phyloP scores from a whole-genome alignment of 2,113 vertebrate genomes.

The Syngnathus floridae region DNA sequence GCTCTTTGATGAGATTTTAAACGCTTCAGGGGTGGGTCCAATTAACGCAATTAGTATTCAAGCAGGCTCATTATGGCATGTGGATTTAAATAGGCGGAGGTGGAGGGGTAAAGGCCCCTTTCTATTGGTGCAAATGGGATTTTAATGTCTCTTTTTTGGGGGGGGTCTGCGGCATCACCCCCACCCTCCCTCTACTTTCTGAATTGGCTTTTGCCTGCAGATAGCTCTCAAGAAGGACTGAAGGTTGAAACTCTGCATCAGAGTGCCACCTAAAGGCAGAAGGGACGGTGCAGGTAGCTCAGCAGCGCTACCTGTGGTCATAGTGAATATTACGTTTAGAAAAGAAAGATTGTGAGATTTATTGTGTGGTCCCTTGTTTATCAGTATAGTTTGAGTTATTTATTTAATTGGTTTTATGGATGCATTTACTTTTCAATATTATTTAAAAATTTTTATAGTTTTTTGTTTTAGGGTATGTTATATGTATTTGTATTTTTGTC shows the following conservation, averaged over 20 bases:
- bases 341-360: too few species aligned
- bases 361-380: neutral
- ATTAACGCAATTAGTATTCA: conserved; percentile 52
- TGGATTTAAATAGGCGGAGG: conserved; percentile 29
- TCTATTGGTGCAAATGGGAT: neutral
- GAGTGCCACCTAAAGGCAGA: conserved; percentile 73
- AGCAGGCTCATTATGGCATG: conserved; percentile 56
- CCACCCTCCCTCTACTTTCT: neutral
- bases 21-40: conserved; percentile 33
- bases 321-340: neutral
- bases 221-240: conserved; percentile 6
- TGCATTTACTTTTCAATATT: neutral
- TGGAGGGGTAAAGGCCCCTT: conserved; percentile 10
- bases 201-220: conserved; percentile 4
- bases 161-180: conserved; percentile 32
- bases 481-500: too few species aligned
- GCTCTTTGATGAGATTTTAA: conserved; percentile 55
- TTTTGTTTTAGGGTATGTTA: neutral
- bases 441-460: neutral
- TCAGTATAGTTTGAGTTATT: neutral
- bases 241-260: conserved; percentile 69
- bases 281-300: conserved; percentile 23
- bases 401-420: neutral
- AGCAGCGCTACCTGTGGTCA: neutral
- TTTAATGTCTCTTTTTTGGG: neutral